Percentiles rank a stretch among this genome's conserved stretches.
Conservation (phyloP, 2,888 invertebrate genomes). For the Endotricha flammealis region DNA sequence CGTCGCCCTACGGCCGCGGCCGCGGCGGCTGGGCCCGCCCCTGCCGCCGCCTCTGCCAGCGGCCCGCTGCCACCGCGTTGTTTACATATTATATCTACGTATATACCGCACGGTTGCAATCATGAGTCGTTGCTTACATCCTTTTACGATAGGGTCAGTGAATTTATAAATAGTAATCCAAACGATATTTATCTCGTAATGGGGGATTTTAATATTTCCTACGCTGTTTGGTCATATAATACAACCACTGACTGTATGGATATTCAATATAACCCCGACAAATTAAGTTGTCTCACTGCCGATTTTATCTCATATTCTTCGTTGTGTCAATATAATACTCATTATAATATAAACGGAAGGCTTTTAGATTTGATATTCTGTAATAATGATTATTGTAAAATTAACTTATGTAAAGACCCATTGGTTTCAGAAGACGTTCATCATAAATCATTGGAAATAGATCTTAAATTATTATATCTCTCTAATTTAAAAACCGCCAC, state of each 20-base stretch:
- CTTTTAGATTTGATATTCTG: conserved; percentile 12
- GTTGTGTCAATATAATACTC: conserved; percentile 8
- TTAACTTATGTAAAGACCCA: background rate
- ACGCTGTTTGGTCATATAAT: conserved; percentile 5
- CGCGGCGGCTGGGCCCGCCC: background rate
- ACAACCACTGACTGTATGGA: background rate
- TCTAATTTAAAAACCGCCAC: background rate
- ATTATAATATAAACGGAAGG: conserved; percentile 3
- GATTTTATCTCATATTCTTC: conserved; percentile 8
- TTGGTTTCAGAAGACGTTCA: conserved; percentile 5
- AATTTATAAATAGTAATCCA: background rate
- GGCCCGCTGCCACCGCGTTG: background rate
- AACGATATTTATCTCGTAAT: conserved; percentile 8
- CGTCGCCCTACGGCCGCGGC: no score
- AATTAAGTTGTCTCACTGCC: conserved; percentile 1
- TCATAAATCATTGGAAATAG: conserved; percentile 6
- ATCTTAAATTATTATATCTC: background rate
- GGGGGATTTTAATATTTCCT: conserved; percentile 12
- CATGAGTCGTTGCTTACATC: conserved; percentile 1
- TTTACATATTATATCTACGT: background rate
- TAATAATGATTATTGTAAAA: conserved; percentile 3
- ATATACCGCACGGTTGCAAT: conserved; percentile 4
- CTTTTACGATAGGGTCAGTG: conserved; percentile 1
- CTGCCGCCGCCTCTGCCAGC: background rate
- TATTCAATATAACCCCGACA: background rate